Evolutionary conservation across 2,888 invertebrate species (phyloP).

Genomic region (Torymus aiolomorphi): DNA sequence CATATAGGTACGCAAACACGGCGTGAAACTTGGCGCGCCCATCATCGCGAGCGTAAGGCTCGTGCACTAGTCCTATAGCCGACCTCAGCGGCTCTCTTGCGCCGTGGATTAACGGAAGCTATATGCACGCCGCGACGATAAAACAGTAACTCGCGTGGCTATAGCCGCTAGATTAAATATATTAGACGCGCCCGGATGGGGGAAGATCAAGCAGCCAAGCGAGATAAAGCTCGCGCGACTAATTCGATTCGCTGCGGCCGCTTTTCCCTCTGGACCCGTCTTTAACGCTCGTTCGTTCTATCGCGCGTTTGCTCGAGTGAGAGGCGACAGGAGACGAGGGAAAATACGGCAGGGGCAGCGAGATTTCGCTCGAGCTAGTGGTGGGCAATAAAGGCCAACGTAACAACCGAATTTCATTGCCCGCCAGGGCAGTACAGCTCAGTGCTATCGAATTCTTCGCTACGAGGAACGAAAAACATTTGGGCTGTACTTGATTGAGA

Average conservation of each 20-base stretch:
- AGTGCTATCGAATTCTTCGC: background rate
- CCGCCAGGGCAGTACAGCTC: background rate
- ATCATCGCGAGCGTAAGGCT: too few relatives aligned
- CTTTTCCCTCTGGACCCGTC: background rate
- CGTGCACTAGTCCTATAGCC: too few relatives aligned
- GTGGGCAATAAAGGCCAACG: background rate
- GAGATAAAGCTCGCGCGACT: background rate
- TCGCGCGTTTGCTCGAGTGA: background rate
- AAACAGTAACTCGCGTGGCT: too few relatives aligned
- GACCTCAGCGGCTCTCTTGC: too few relatives aligned
- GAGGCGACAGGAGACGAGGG: background rate
- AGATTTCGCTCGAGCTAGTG: background rate
- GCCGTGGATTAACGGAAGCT: too few relatives aligned
- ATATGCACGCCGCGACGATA: too few relatives aligned
- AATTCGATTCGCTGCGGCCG: conserved; percentile 21
- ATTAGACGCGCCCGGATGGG: too few relatives aligned
- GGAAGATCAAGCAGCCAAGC: too few relatives aligned
- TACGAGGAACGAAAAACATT: background rate
- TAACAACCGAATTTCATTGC: conserved; percentile 31
- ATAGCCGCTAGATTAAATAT: too few relatives aligned
- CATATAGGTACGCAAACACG: too few relatives aligned
- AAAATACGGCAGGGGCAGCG: background rate
- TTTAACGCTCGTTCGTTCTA: background rate
- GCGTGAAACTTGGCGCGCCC: too few relatives aligned
- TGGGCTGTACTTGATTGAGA: too few relatives aligned